Evolutionary conservation across 2,797 vertebrate species (phyloP), one percentile per base, ranked within the genome.

Genomic region (Hyperoplus immaculatus): DNA sequence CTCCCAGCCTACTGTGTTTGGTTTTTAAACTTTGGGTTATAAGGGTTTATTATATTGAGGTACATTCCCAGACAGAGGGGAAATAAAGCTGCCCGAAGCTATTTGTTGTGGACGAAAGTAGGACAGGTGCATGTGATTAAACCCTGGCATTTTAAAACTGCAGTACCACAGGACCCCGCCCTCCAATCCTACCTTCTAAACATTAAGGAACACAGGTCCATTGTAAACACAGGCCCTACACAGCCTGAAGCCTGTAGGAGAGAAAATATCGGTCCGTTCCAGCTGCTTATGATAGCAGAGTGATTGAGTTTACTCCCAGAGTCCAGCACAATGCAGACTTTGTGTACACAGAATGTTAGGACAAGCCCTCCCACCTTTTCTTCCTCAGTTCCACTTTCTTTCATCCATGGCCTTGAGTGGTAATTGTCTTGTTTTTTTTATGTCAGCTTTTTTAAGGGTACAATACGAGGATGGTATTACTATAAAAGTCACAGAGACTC

Each of bases 51-150:
- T 66, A 70, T n/a, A 51, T 41, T 21, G 42, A 46, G 21, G 39
- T 15, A 64, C 70, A 87, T 82, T 88, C 82, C 70, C 68, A 80
- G 80, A 77, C 57, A 45, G 72, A 72, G 55, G 16, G 18, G 50
- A 50, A 70, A 86, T 39, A 53, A 68, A 83, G 68, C 66, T 72
- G 63, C 61, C 55, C 36, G n/a, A 21, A 67, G 78, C 58, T 78
- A 65, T 85, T 87, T 82, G 82, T 82, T 86, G 70, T 73, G 56
- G 68, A 57, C 45, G 53, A 47, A 78, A 75, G 73, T 21, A 10
- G 49, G 78, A 77, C 83, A 93, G 87, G 87, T 93, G 89, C 65
- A 84, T 86, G 83, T 81, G 78, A 88, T 84, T 85, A 89, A 83
- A 74, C 49, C 76, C 72, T 57, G 50, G 43, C 53, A 66, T 64